Conservation (phyloP, 2,113 vertebrate genomes). For the Coturnix japonica region DNA sequence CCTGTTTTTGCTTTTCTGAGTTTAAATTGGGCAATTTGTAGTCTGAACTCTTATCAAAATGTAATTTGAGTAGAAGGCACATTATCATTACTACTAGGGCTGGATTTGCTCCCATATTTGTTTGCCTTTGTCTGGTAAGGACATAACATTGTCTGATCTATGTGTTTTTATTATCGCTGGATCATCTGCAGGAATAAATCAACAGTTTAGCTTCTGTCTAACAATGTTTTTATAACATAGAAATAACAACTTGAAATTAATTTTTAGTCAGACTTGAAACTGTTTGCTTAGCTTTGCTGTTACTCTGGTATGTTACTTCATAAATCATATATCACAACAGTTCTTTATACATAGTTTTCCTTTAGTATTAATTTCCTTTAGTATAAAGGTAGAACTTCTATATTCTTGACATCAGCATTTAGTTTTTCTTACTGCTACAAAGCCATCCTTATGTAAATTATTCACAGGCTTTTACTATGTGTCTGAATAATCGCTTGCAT, state of each 20-base stretch:
- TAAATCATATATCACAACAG: background rate
- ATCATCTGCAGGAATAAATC: background rate
- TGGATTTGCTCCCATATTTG: background rate
- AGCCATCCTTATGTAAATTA: background rate
- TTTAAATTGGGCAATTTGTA: background rate
- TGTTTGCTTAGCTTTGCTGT: background rate
- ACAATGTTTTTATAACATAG: background rate
- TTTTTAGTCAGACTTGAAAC: background rate
- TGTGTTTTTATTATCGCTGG: background rate
- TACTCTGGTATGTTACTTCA: background rate
- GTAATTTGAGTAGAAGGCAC: background rate
- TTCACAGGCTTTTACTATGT: background rate
- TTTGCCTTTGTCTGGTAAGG: background rate
- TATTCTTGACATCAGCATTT: background rate
- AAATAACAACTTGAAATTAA: background rate
- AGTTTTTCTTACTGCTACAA: background rate
- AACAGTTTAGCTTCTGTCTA: background rate
- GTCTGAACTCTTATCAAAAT: background rate
- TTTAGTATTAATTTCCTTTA: background rate
- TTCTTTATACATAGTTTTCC: background rate
- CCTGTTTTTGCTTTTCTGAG: background rate
- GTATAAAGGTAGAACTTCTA: background rate
- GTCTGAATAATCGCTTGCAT: background rate
- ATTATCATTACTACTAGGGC: background rate
- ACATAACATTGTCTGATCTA: background rate